Evolutionary conservation across 2,113 vertebrate species (phyloP), one percentile per base, ranked within the genome.

Genomic region (Marcusenius ussheri): DNA sequence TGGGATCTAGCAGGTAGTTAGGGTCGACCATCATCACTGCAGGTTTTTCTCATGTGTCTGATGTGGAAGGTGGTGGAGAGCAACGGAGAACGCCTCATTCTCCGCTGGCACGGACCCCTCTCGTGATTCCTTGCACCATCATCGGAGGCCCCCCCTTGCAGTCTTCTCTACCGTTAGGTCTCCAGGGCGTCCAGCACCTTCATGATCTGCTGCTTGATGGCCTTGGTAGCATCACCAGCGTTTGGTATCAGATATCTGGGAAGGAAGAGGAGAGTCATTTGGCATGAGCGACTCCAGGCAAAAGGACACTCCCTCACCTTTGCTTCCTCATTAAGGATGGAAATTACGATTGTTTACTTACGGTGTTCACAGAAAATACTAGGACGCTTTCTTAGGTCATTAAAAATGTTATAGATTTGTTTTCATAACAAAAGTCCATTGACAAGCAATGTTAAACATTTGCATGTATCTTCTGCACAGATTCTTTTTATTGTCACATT

Each of bases 131-230:
- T 89, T 88, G 89, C 53, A 83, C 56, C 51, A 90, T 83, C 62
- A 15, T 56, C 3, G 88, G 46, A 88, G 88, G 91, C 46, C 90
- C 88, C 58, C 70, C 31, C 35, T 39, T 77, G 74, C 31, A 39
- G 74, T 88, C 90, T 88, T 88, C 88, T 93, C 93, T 91, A 53
- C 92, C 95, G 97, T 91, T 97, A 99, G 95, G 97, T 99, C 95
- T 99, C 98, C 95, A 99, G 96, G 88, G 98, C 98, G 91, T 99
- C 98, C 70, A 99, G 95, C 91, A 99, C 98, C 94, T 98, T 99
- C 97, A 99, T 99, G 95, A 99, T 99, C 96, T 99, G 98, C 95
- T 99, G 98, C 95, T 99, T 99, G 94, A 99, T 99, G 95, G 97
- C 98, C 95, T 99, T 99, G 91, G 98, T 99, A 93, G 98, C 98